These are phyloP conservation scores for Eurystomus glaucurus DNA, from an alignment of 2,797 vertebrate species.

Conservation along the genomic window DNA sequence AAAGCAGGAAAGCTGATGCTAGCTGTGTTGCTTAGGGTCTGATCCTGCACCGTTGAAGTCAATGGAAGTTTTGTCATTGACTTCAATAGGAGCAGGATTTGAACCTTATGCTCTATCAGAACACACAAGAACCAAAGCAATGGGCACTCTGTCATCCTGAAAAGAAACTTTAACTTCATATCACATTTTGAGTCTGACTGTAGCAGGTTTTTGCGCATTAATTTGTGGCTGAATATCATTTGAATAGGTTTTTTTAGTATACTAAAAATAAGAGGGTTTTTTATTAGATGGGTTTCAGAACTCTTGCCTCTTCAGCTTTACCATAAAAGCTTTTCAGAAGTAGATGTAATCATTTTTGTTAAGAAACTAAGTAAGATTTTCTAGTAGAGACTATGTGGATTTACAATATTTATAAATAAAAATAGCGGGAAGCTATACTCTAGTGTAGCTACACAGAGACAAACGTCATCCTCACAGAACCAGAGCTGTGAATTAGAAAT, in stretches of 20 bases:
- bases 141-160: background rate
- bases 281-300: background rate
- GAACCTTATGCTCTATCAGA: conserved; percentile 71
- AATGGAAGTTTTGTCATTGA: conserved; percentile 73
- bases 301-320: background rate
- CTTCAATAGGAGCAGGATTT: conserved; percentile 75
- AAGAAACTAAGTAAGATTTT: background rate
- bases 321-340: background rate
- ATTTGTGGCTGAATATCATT: background rate
- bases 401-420: background rate
- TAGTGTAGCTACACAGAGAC: background rate
- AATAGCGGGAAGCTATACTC: background rate
- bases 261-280: background rate
- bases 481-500: background rate
- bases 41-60: conserved; percentile 71
- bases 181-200: background rate
- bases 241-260: background rate
- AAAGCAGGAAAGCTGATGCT: conserved; percentile 24
- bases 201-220: background rate
- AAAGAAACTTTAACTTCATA: conserved; percentile 1
- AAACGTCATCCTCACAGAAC: background rate
- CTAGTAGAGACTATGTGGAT: background rate
- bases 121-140: conserved; percentile 10
- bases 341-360: background rate
- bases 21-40: conserved; percentile 62